phyloP scores from a whole-genome alignment of 1,140 invertebrate species.

The Radopholus similis region DNA sequence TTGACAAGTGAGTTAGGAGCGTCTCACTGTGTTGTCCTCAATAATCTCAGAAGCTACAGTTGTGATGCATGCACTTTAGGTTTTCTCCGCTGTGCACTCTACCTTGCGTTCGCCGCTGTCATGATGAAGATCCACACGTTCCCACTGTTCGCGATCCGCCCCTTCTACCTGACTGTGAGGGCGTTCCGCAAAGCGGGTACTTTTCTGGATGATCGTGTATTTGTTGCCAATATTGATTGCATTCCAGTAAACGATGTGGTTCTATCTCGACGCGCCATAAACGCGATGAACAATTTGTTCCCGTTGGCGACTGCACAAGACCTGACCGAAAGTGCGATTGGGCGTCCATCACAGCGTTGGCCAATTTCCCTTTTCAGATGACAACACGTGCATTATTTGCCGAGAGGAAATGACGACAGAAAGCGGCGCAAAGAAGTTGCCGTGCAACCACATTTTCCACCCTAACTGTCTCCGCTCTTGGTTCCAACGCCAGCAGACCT shows the following conservation, averaged over 20 bases:
- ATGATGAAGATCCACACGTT: slow-evolving; percentile 96
- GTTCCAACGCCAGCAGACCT: slow-evolving; percentile 99
- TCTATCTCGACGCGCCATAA: slow-evolving; percentile 79
- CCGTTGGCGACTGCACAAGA: slow-evolving; percentile 92
- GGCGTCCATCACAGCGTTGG: slow-evolving; percentile 11
- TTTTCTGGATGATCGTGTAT: too few relatives aligned
- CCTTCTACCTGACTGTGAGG: slow-evolving; percentile 96
- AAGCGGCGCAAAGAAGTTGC: slow-evolving; percentile 84
- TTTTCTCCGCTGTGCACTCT: slow-evolving; percentile 79
- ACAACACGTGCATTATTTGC: slow-evolving; percentile 99
- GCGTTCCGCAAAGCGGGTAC: slow-evolving; percentile 96
- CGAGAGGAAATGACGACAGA: slow-evolving; percentile 76
- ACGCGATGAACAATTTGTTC: slow-evolving; percentile 64
- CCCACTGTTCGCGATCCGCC: slow-evolving; percentile 93
- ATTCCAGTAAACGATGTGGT: slow-evolving; percentile 97
- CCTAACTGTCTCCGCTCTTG: slow-evolving; percentile 93
- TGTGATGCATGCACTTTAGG: slow-evolving; percentile 60
- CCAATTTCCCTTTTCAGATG: slow-evolving; percentile 67
- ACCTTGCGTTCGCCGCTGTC: slow-evolving; percentile 85
- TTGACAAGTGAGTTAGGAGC: slow-evolving; percentile 75
- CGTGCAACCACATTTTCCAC: slow-evolving; percentile 99
- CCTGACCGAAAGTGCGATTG: slow-evolving; percentile 36
- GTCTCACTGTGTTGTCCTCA: not conserved
- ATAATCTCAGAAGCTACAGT: not conserved
- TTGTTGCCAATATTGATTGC: too few relatives aligned